Percentiles rank a stretch among this genome's conserved stretches.
Conservation (phyloP, 2,888 invertebrate genomes). For the Metopia argyrocephala region DNA sequence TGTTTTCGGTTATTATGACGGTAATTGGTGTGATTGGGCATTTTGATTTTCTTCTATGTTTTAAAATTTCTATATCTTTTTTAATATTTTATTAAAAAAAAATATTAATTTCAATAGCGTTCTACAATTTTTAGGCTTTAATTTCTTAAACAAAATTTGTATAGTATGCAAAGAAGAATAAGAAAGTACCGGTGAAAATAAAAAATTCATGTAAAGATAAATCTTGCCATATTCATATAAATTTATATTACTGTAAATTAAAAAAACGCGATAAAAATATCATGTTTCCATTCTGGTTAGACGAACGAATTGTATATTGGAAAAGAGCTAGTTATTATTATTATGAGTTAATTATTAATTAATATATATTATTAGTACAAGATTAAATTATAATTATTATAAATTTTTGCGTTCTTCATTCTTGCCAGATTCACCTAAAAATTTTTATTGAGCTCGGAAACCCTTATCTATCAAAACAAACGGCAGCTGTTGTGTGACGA, state of each 20-base stretch:
- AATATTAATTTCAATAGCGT: neutral
- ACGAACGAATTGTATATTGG: no score
- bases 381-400: no score
- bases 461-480: constrained; percentile 9
- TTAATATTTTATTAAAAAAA: constrained; percentile 21
- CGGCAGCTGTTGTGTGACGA: constrained; percentile 11
- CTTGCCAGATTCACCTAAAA: neutral
- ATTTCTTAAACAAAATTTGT: neutral
- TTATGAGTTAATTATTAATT: no score
- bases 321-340: no score
- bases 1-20: constrained; percentile 63
- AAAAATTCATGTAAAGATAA: neutral
- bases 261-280: no score
- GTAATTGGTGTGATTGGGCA: constrained; percentile 67
- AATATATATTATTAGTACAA: no score
- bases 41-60: no score
- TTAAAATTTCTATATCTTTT: no score
- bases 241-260: no score
- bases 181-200: neutral
- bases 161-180: neutral
- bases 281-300: no score
- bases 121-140: neutral
- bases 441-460: neutral
- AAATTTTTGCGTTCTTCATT: no score
- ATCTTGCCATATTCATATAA: neutral